phyloP scores from a whole-genome alignment of 64 coral and sea anemone genomes.

The Catalaphyllia jardinei region DNA sequence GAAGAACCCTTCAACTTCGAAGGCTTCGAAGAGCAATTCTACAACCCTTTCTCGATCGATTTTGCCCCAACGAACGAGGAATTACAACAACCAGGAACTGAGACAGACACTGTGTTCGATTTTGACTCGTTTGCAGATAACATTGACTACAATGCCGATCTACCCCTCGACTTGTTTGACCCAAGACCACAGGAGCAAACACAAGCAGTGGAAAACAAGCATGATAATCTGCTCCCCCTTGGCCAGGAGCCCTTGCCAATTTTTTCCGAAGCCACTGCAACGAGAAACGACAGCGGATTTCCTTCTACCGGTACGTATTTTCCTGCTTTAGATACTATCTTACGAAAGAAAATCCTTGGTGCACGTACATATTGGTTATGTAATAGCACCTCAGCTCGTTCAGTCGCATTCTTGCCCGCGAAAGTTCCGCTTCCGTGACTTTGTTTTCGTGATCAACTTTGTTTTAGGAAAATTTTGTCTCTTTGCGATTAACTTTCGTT shows the following conservation, averaged over 20 bases:
- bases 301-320: constrained; percentile 23
- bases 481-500: neutral
- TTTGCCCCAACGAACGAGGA: constrained; percentile 34
- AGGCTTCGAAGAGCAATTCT: constrained; percentile 45
- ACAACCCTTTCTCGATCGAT: constrained; percentile 71
- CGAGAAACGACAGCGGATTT: constrained; percentile 46
- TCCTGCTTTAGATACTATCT: neutral
- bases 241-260: constrained; percentile 24
- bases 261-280: constrained; percentile 17
- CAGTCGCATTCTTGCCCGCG: too few relatives aligned
- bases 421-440: too few relatives aligned
- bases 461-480: neutral
- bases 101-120: constrained; percentile 39
- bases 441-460: neutral
- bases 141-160: constrained; percentile 44
- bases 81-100: constrained; percentile 8
- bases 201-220: constrained; percentile 43
- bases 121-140: constrained; percentile 47
- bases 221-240: constrained; percentile 14
- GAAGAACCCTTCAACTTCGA: constrained; percentile 46
- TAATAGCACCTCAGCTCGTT: too few relatives aligned
- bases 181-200: neutral
- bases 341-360: neutral
- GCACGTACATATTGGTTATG: neutral
- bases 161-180: constrained; percentile 71